These are phyloP conservation scores for Cryptotermes secundus DNA, from an alignment of 1,140 invertebrate genomes.

Conservation along the genomic window DNA sequence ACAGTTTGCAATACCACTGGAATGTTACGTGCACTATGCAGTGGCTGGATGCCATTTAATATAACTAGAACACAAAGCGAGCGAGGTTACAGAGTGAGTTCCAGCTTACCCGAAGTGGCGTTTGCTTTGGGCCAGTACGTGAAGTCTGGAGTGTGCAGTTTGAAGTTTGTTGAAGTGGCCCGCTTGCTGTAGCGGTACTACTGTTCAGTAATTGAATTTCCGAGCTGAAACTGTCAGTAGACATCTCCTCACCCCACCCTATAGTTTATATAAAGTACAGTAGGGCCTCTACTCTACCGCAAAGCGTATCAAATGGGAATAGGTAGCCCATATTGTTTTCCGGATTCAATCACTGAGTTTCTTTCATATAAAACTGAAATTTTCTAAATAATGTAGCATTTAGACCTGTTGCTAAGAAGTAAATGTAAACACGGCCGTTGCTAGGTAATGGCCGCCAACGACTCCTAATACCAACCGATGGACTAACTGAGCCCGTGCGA, in stretches of 20 bases:
- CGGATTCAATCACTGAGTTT: too few relatives aligned
- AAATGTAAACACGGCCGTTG: too few relatives aligned
- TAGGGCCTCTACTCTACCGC: neutral
- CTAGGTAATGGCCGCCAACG: too few relatives aligned
- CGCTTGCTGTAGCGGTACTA: neutral
- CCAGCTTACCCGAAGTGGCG: neutral
- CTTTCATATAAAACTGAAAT: too few relatives aligned
- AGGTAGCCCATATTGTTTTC: too few relatives aligned
- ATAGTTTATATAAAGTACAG: neutral
- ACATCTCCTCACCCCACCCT: neutral
- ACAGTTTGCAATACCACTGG: too few relatives aligned
- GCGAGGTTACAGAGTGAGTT: neutral
- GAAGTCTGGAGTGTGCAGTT: neutral
- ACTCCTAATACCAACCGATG: too few relatives aligned
- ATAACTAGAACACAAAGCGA: neutral
- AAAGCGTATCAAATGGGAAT: neutral
- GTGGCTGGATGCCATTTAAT: neutral
- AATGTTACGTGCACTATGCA: too few relatives aligned
- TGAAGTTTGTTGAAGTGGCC: neutral
- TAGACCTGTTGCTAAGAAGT: too few relatives aligned
- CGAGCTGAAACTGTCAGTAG: neutral
- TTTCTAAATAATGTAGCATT: too few relatives aligned
- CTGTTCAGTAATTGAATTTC: neutral
- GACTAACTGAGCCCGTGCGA: too few relatives aligned
- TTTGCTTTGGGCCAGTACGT: neutral